Evolutionary conservation across 2,797 vertebrate species (phyloP).

Genomic region (Valencia hispanica): DNA sequence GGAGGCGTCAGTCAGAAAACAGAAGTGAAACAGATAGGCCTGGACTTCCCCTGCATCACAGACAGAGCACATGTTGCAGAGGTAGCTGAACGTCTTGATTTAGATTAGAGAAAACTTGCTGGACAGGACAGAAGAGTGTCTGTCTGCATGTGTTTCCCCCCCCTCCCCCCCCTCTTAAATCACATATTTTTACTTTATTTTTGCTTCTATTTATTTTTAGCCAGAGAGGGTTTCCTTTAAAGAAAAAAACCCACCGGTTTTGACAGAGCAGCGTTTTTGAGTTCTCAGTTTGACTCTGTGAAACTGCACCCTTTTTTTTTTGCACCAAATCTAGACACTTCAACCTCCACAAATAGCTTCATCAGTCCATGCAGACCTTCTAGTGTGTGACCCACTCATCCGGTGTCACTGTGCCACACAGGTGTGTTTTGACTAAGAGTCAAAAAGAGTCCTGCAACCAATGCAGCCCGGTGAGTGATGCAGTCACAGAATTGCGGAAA

Average conservation of each 20-base stretch:
- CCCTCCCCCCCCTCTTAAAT: conserved; percentile 14
- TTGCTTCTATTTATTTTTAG: neutral
- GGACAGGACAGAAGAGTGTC: conserved; percentile 53
- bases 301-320: conserved; percentile 30
- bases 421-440: conserved; percentile 6
- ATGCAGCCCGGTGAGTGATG: conserved; percentile 25
- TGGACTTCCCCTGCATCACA: conserved; percentile 79
- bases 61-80: conserved; percentile 76
- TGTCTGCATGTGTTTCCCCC: neutral
- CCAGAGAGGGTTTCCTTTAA: neutral
- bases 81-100: conserved; percentile 43
- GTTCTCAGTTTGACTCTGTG: conserved; percentile 46
- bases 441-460: conserved; percentile 27
- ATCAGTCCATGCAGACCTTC: conserved; percentile 15
- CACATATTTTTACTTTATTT: neutral
- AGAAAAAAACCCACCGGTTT: neutral
- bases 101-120: conserved; percentile 68
- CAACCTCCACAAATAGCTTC: conserved; percentile 19
- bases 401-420: conserved; percentile 23
- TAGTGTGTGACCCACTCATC: conserved; percentile 24
- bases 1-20: conserved; percentile 75
- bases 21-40: conserved; percentile 82
- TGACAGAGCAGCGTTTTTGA: neutral
- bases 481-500: conserved; percentile 20
- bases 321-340: conserved; percentile 26